Base-by-base conservation (phyloP, 2,797 vertebrate species). In the Cygnus olor region DNA sequence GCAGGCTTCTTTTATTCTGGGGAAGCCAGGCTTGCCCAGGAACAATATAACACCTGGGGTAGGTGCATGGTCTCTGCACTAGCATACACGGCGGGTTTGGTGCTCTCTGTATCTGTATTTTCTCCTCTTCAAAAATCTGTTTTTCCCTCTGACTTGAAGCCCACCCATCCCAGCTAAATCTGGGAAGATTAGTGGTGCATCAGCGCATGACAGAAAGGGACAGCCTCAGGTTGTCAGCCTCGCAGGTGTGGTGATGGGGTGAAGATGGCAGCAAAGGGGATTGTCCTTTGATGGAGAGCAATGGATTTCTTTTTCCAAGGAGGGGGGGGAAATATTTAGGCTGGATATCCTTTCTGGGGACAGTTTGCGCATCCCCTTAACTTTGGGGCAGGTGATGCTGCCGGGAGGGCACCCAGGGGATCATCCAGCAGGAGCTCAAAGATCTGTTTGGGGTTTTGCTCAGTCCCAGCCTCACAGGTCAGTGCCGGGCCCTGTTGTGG, bases 1-100 rank as follows among this genome's bases (percentile, higher is more conserved):
- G 19, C 6, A 28, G 49, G 14, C 8, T 63, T 3, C 21, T 87
- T 87, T 70, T 70, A 11, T 80, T 89, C 10, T 82, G 60, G 17
- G 32, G 30, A 70, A 58, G 6, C 19, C 45, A 70, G 51, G 9
- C 8, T 69, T 5, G 11, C 13, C 40, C 17, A 16, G 71, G 40
- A 22, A 73, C 3, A 1, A 13, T 58, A 21, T 10, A 58, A 22
- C 38, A 57, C 36, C 14, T 24, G 49, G 21, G 18, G 38, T 32
- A 72, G 18, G 11, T 6, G 0, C 0, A 0, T 38, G 22, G 17
- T 73, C 11, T 21, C 73, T 78, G 25, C 25, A 13, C n/a, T 57
- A 27, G 14, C 9, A 8, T 8, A 21, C 54, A 49, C 49, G 28
- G 36, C 30, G 27, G 16, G 14, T 17, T 60, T 6, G 13, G 17